Evolutionary conservation across 2,113 vertebrate genomes (phyloP).

Genomic region (Caracal caracal): DNA sequence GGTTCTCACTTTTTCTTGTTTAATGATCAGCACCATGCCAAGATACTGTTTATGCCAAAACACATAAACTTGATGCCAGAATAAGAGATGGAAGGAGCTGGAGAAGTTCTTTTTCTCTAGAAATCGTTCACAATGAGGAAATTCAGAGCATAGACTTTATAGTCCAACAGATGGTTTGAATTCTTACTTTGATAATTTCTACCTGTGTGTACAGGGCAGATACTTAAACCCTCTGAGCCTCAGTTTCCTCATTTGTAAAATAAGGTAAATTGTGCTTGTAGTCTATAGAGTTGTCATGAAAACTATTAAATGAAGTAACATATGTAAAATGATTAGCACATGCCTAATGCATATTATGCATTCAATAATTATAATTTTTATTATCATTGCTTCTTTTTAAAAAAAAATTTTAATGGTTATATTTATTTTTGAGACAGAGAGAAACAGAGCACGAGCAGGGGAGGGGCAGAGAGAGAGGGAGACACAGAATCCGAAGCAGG

Average conservation of each 20-base stretch:
- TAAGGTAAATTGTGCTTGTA: neutral
- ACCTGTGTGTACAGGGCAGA: neutral
- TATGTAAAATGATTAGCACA: neutral
- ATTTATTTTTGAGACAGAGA: too few relatives aligned
- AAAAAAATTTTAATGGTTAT: too few relatives aligned
- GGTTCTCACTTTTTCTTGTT: slow-evolving; percentile 44
- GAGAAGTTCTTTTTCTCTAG: neutral
- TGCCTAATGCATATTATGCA: neutral
- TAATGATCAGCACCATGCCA: slow-evolving; percentile 26
- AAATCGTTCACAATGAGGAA: slow-evolving; percentile 42
- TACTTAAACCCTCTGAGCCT: neutral
- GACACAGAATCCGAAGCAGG: too few relatives aligned
- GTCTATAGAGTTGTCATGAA: neutral
- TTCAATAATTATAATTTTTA: neutral
- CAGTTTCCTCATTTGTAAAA: slow-evolving; percentile 33
- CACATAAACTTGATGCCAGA: slow-evolving; percentile 10
- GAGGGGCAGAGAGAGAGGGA: too few relatives aligned
- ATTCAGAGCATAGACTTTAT: neutral
- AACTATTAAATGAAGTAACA: neutral
- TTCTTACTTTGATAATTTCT: slow-evolving; percentile 14
- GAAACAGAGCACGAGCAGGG: too few relatives aligned
- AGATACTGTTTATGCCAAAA: slow-evolving; percentile 58
- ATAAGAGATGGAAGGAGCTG: neutral
- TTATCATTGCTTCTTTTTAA: neutral
- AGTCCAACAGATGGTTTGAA: slow-evolving; percentile 13